Base-by-base conservation (phyloP, 2,113 vertebrate species). In the Catharus fuscescens region DNA sequence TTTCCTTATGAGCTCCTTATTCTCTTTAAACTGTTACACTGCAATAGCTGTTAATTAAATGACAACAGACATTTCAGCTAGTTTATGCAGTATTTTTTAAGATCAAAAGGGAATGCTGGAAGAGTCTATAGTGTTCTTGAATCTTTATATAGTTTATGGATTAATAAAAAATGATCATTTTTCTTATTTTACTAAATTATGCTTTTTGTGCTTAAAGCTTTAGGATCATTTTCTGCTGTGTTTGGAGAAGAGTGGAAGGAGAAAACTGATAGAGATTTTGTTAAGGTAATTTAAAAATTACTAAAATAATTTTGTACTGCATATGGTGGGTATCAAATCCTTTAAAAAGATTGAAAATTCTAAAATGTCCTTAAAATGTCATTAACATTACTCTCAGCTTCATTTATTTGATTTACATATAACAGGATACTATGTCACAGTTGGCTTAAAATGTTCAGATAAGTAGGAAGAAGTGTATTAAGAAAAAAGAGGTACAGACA, bases 161-260 rank as follows among this genome's bases (percentile, higher is more conserved):
- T 83, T 96, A 92, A 44, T 77, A 32, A 91, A 95, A 96, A 90
- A 16, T 77, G 44, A 78, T 44, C 8, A 31, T 53, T n/a, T 66
- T 38, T 44, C 44, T 12, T 8, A 44, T 88, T 80, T 85, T 93
- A 96, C 83, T 98, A 85, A 97, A 90, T 94, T 50, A 65, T 61
- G 18, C 92, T 95, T 96, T 96, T 96, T 95, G 64, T 96, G 92
- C 79, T 96, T 97, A 86, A 96, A 99, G 99, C 99, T 92, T 98
- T 99, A 97, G 99, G 99, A 97, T 99, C 99, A 92, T 99, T 99
- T 98, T 99, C 99, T 91, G 98, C 98, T 97, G 99, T 99, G 60
- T 99, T 99, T 98, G 99, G 99, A 97, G 98, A 97, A 90, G 99
- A 99, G 98, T 99, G 99, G 99, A 99, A 99, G 97, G 99, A 99